phyloP scores from a whole-genome alignment of 2,113 vertebrate species.

The Phocoena phocoena region DNA sequence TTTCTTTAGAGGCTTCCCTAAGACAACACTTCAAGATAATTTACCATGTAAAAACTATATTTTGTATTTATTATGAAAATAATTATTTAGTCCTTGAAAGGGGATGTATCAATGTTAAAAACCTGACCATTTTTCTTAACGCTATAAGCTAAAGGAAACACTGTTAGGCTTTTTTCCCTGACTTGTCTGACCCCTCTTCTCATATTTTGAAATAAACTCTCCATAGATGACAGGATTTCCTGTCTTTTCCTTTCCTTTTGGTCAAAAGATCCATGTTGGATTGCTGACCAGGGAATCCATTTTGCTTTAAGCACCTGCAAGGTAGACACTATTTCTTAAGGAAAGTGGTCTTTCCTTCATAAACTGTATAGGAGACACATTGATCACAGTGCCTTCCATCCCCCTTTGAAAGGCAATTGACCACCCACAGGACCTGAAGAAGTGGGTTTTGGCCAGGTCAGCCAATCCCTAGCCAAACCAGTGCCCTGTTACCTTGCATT shows the following conservation, averaged over 20 bases:
- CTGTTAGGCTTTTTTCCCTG: not conserved
- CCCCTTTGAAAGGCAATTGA: not conserved
- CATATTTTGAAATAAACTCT: not conserved
- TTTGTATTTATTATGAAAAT: conserved; percentile 43
- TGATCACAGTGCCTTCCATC: not conserved
- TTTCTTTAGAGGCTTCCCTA: conserved; percentile 24
- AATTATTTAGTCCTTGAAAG: not conserved
- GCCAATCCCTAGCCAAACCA: not conserved
- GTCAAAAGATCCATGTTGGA: not conserved
- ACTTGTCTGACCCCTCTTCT: not conserved
- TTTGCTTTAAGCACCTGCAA: not conserved
- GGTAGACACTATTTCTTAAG: not conserved
- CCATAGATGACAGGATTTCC: not conserved
- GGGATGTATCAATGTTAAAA: not conserved
- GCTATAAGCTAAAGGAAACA: not conserved
- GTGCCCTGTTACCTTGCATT: not conserved
- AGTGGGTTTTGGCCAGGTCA: not conserved
- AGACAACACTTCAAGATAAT: conserved; percentile 40
- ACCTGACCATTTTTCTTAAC: not conserved
- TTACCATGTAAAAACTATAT: not conserved
- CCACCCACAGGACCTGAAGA: not conserved
- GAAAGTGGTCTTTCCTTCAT: not conserved
- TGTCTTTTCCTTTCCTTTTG: not conserved
- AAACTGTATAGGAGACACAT: not conserved
- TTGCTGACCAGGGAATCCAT: not conserved